Base-by-base conservation (phyloP, 2,797 vertebrate species). In the Acrossocheilus fasciatus region DNA sequence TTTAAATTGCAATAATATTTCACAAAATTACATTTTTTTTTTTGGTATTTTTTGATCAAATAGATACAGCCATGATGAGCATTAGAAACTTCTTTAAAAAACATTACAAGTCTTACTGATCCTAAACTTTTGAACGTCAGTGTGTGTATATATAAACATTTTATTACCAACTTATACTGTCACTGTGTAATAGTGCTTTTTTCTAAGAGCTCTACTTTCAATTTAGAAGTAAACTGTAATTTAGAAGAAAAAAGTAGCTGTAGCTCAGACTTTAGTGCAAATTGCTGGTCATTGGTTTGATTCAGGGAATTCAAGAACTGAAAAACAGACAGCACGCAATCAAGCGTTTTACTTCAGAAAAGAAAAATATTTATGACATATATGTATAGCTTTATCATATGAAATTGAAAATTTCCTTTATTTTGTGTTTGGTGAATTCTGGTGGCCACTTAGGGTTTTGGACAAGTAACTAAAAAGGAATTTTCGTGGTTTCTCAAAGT, bases 401-500 rank as follows among this genome's bases (percentile, higher is more conserved):
- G 11, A 52, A 50, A 50, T 6, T 47, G 1, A 74, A 74, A 50
- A 4, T 14, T 72, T 26, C 6, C 8, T 74, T 52, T 34, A 50
- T 50, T 74, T 26, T 74, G 43, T 18, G 72, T 50, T 75, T 75
- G 26, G n/a, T 34, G 4, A 50, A 30, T 11, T 75, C 52, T 75
- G 9, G 4, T 75, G 72, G 2, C 34, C 50, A 77, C 0, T 36
- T 59, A n/a, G 30, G 11, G 10, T 36, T 77, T 20, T 54, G 10
- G 50, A 57, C 10, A 17, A 17, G 14, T 36, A 1, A 54, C 34
- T 81, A 2, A 70, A 17, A 59, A 26, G 17, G n/a, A 39, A 26
- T 83, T 39, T 86, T 26, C 59, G 6, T 70, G 36, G 39, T 43
- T 79, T 43, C 80, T 66, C 66, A 15, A 74, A 68, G n/a, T 20